These are phyloP conservation scores for Micropoecilia bifurca DNA, from an alignment of 2,797 vertebrate species.

Conservation along the genomic window DNA sequence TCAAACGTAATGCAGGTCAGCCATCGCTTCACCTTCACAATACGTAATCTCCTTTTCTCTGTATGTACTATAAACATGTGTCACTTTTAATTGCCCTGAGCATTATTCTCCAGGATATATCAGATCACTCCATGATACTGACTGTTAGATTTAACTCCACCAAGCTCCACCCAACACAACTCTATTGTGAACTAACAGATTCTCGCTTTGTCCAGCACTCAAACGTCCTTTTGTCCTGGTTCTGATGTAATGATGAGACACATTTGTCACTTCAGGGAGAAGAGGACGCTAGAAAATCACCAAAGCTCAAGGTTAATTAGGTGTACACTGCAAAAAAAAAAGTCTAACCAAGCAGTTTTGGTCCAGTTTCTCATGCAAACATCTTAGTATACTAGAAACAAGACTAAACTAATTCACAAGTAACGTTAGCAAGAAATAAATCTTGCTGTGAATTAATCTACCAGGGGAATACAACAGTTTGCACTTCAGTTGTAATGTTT, in stretches of 20 bases:
- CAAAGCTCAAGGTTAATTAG: background rate
- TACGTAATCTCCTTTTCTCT: constrained; percentile 17
- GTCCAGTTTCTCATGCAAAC: too few relatives aligned
- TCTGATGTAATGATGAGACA: constrained; percentile 16
- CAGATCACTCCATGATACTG: constrained; percentile 46
- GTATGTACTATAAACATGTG: constrained; percentile 29
- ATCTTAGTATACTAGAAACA: too few relatives aligned
- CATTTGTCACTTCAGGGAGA: background rate
- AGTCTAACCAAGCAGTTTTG: too few relatives aligned
- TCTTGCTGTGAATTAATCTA: too few relatives aligned
- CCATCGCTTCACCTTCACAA: constrained; percentile 10
- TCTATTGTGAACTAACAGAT: background rate
- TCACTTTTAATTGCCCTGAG: constrained; percentile 30
- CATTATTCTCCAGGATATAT: constrained; percentile 31
- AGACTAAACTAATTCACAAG: too few relatives aligned
- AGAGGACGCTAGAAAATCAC: background rate
- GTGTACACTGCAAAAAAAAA: too few relatives aligned
- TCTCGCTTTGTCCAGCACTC: background rate
- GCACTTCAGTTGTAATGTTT: too few relatives aligned
- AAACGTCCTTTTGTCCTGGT: constrained; percentile 15
- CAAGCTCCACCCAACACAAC: background rate
- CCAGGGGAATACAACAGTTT: too few relatives aligned
- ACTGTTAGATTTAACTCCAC: constrained; percentile 15
- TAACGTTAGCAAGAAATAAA: too few relatives aligned
- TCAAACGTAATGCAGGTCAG: constrained; percentile 23